phyloP scores from a whole-genome alignment of 1,140 invertebrate species.

The Drosophila grimshawi region DNA sequence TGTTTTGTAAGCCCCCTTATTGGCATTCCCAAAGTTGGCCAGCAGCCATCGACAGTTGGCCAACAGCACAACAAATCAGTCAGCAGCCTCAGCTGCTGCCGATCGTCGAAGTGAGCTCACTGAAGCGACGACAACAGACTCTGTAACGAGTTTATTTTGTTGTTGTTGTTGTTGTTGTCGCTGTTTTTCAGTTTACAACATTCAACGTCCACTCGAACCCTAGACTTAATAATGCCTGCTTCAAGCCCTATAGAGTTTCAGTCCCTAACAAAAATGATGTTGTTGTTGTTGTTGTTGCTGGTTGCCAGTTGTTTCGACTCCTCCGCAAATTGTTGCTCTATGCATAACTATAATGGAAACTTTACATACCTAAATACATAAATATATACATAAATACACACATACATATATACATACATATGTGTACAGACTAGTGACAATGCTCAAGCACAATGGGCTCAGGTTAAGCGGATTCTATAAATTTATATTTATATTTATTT shows the following conservation, averaged over 20 bases:
- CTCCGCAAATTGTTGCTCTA: conserved; percentile 60
- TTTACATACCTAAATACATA: conserved; percentile 15
- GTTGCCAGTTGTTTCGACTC: conserved; percentile 33
- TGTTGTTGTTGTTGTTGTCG: background rate
- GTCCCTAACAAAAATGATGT: conserved; percentile 26
- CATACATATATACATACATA: background rate
- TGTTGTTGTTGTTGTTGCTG: conserved; percentile 14
- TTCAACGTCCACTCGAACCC: conserved; percentile 3
- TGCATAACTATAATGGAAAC: conserved; percentile 43
- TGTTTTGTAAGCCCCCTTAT: conserved; percentile 60
- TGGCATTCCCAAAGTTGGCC: conserved; percentile 47
- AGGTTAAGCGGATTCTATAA: no score
- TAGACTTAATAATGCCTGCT: conserved; percentile 5
- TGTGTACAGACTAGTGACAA: background rate
- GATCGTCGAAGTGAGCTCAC: conserved; percentile 63
- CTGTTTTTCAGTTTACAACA: conserved; percentile 25
- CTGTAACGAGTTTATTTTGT: conserved; percentile 62
- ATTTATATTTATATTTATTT: no score
- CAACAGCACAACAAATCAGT: conserved; percentile 66
- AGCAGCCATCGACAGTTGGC: conserved; percentile 38
- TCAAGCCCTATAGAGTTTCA: conserved; percentile 19
- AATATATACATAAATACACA: no score
- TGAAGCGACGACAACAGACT: conserved; percentile 33
- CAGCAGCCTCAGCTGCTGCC: conserved; percentile 41
- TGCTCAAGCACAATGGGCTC: background rate